phyloP scores from a whole-genome alignment of 2,888 invertebrate genomes.

The Drosophila prolongata region DNA sequence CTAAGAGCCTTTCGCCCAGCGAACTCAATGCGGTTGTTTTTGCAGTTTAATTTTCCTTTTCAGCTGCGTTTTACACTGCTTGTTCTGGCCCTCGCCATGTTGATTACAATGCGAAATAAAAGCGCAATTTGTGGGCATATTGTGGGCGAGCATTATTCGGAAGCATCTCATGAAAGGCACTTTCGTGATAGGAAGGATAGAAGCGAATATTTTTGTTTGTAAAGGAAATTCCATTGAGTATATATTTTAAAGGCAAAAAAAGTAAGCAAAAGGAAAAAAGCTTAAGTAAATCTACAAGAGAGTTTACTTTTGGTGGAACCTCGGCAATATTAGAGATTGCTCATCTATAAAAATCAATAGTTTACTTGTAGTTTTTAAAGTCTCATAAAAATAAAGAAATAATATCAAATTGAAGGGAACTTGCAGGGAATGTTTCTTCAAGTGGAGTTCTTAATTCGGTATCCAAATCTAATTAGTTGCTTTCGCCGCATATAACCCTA shows the following conservation, averaged over 20 bases:
- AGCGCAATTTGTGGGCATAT: slow-evolving; percentile 66
- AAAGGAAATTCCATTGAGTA: neutral
- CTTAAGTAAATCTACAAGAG: too few species aligned
- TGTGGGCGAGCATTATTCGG: slow-evolving; percentile 41
- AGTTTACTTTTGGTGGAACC: too few species aligned
- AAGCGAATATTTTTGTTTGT: neutral
- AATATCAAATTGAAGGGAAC: too few species aligned
- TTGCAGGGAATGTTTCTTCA: too few species aligned
- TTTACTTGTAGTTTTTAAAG: too few species aligned
- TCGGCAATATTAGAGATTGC: neutral
- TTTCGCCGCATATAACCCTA: neutral
- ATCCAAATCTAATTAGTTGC: slow-evolving; percentile 2
- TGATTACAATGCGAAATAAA: slow-evolving; percentile 62
- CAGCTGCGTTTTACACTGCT: slow-evolving; percentile 39
- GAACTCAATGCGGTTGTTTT: slow-evolving; percentile 39
- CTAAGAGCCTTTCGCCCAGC: slow-evolving; percentile 42
- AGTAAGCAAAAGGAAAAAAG: neutral
- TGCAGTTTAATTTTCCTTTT: slow-evolving; percentile 56
- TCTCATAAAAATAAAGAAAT: too few species aligned
- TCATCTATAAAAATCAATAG: too few species aligned
- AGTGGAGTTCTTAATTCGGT: neutral
- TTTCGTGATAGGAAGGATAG: slow-evolving; percentile 3
- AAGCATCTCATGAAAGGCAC: slow-evolving; percentile 31
- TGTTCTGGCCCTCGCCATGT: slow-evolving; percentile 44
- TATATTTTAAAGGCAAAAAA: neutral